phyloP scores from a whole-genome alignment of 2,113 vertebrate genomes.

The Hemiscyllium ocellatum region DNA sequence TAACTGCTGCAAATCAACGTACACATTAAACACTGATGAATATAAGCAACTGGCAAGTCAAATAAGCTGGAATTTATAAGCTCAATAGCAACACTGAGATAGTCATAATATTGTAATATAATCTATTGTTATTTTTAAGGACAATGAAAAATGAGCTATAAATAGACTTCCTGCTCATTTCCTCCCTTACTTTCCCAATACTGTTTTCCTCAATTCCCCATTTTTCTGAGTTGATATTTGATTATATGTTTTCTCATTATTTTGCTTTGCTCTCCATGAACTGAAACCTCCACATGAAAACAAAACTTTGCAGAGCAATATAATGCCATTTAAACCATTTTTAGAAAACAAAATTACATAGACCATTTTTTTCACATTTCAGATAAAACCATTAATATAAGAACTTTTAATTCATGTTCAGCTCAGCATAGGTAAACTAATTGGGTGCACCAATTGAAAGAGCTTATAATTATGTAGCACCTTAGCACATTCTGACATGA shows the following conservation, averaged over 20 bases:
- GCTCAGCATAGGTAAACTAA: not conserved
- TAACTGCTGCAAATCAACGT: not conserved
- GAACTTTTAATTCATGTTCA: not conserved
- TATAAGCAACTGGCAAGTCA: not conserved
- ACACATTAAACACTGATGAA: not conserved
- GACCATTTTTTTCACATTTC: not conserved
- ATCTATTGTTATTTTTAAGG: not conserved
- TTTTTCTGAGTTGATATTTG: not conserved
- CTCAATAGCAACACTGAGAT: not conserved
- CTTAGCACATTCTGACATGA: not conserved
- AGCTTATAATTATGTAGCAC: not conserved
- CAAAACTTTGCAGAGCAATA: not conserved
- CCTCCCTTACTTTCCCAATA: not conserved
- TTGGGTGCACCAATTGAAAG: not conserved
- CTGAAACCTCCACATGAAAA: not conserved
- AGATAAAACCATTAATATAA: not conserved
- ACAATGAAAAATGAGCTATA: not conserved
- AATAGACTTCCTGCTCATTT: not conserved
- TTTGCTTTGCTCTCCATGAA: not conserved
- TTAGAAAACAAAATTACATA: not conserved
- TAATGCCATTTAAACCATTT: not conserved
- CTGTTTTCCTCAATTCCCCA: not conserved
- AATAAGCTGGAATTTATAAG: not conserved
- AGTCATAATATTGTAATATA: not conserved
- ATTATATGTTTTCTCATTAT: not conserved